Conservation (phyloP, 2,113 vertebrate genomes). For the Oreocharis arfaki region DNA sequence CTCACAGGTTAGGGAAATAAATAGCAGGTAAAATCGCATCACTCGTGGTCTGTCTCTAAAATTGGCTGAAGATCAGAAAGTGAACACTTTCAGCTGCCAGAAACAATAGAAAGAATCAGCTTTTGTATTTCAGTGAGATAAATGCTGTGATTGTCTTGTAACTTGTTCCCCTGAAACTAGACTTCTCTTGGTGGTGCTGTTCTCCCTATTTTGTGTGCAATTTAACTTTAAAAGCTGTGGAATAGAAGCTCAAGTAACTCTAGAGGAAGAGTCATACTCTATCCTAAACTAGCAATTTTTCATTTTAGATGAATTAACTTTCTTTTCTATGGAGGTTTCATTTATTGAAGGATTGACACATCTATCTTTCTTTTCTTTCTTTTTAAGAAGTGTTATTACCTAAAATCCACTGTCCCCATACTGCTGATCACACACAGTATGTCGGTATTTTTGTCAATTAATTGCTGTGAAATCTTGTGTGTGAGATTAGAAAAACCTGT, state of each 20-base stretch:
- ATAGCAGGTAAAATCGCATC: not conserved
- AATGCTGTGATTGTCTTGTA: not conserved
- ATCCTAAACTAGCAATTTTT: not conserved
- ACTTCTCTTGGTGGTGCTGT: slow-evolving; percentile 63
- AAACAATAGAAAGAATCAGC: not conserved
- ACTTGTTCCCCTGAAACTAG: not conserved
- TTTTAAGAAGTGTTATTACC: not conserved
- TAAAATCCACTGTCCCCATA: not conserved
- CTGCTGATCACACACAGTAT: not conserved
- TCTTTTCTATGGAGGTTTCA: not conserved
- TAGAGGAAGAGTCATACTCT: not conserved
- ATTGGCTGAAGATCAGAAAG: not conserved
- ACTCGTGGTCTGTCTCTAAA: not conserved
- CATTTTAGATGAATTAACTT: not conserved
- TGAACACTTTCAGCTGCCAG: not conserved
- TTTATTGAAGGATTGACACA: not conserved
- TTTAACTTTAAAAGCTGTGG: not conserved
- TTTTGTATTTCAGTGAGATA: not conserved
- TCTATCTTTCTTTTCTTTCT: not conserved
- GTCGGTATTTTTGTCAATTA: not conserved
- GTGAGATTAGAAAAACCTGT: not conserved
- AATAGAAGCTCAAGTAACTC: not conserved
- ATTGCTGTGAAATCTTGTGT: not conserved
- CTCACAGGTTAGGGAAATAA: not conserved
- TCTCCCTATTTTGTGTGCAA: slow-evolving; percentile 21